A percentile compares a stretch with the other conserved stretches of the same genome.
Conservation (phyloP, 2,888 invertebrate species). For the Eupithecia subumbrata region DNA sequence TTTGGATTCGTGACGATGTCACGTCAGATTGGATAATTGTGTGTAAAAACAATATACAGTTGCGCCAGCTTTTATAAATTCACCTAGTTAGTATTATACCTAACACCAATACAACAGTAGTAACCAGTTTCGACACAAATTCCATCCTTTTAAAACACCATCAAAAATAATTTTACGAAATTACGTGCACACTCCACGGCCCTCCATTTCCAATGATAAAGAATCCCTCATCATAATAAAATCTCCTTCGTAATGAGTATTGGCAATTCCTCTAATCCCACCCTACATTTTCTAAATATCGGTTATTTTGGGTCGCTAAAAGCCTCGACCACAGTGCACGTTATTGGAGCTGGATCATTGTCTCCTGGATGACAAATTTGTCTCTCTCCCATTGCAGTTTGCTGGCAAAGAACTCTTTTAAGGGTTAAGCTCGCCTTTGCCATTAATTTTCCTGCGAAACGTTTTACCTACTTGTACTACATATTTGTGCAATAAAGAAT, state of each 20-base stretch:
- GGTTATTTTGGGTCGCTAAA: constrained; percentile 39
- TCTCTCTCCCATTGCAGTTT: no score
- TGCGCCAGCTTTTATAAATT: no score
- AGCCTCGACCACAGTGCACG: constrained; percentile 27
- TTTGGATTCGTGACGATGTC: no score
- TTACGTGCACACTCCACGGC: constrained; percentile 10
- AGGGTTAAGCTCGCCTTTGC: no score
- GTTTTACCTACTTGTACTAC: no score
- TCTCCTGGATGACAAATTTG: no score
- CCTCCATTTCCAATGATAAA: constrained; percentile 26
- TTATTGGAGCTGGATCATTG: constrained; percentile 4
- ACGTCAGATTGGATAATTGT: no score
- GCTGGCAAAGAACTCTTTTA: no score
- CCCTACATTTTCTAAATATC: constrained; percentile 41
- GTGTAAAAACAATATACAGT: no score
- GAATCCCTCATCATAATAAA: constrained; percentile 37
- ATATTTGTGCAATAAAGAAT: no score
- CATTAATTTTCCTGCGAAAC: no score
- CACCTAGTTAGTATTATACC: no score
- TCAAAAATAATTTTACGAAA: constrained; percentile 19
- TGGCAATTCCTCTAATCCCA: constrained; percentile 36
- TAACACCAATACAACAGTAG: background rate
- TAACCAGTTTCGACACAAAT: constrained; percentile 1
- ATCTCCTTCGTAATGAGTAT: constrained; percentile 35
- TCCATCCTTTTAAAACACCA: constrained; percentile 19